phyloP scores from a whole-genome alignment of 2,113 vertebrate genomes.

The Myotis yumanensis region DNA sequence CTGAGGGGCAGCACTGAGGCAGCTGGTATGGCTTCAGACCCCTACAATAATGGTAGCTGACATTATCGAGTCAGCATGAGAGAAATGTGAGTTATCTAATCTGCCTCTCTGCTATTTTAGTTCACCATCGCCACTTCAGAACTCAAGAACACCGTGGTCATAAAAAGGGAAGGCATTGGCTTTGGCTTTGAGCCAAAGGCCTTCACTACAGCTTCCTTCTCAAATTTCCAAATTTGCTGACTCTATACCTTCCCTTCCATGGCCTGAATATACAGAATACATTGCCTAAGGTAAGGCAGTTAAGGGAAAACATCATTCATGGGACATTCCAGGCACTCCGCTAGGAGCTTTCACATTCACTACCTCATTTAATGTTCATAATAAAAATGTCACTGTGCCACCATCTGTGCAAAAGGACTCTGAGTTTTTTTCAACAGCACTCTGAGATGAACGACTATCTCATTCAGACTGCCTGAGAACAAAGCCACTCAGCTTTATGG shows the following conservation, averaged over 20 bases:
- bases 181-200: slow-evolving; percentile 54
- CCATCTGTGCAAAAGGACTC: not conserved
- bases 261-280: not conserved
- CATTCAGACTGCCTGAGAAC: not conserved
- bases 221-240: slow-evolving; percentile 58
- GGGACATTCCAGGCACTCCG: not conserved
- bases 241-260: slow-evolving; percentile 33
- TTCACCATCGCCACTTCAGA: slow-evolving; percentile 56
- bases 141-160: slow-evolving; percentile 13
- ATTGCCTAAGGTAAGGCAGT: not conserved
- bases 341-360: not conserved
- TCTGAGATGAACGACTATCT: not conserved
- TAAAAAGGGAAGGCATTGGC: not conserved
- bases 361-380: not conserved
- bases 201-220: slow-evolving; percentile 43
- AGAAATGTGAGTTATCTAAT: slow-evolving; percentile 62
- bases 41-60: slow-evolving; percentile 13
- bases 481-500: not conserved
- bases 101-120: slow-evolving; percentile 60
- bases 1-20: not conserved
- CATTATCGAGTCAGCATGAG: slow-evolving; percentile 25
- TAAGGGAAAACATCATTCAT: not conserved
- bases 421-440: not conserved
- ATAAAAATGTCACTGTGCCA: not conserved
- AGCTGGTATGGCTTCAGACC: slow-evolving; percentile 11